phyloP scores from a whole-genome alignment of 2,797 vertebrate genomes.

The Delichon dasypus region DNA sequence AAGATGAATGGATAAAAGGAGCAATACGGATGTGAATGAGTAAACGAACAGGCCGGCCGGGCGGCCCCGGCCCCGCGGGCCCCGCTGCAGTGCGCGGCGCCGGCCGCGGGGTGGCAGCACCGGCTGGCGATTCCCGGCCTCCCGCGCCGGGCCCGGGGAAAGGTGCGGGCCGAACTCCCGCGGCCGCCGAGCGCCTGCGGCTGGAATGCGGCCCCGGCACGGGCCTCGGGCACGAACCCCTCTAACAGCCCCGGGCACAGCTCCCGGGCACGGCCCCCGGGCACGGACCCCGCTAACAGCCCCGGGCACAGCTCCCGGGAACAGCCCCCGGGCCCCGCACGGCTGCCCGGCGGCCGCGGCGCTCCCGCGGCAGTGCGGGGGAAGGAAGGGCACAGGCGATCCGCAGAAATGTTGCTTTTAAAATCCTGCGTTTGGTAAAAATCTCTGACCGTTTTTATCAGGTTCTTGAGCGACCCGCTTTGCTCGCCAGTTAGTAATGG shows the following conservation, averaged over 20 bases:
- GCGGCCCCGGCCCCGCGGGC: background rate
- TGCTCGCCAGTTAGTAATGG: background rate
- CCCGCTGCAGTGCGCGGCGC: conserved; percentile 19
- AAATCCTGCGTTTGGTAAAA: background rate
- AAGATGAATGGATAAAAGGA: background rate
- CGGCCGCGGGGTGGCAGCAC: conserved; percentile 80
- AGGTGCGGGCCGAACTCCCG: conserved; percentile 17
- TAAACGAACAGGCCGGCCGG: background rate
- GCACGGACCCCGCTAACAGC: background rate
- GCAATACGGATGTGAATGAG: accelerated
- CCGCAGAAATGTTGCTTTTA: background rate
- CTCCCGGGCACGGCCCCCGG: background rate
- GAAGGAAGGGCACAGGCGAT: too few species aligned
- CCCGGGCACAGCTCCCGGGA: background rate
- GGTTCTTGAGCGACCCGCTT: background rate
- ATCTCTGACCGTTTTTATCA: accelerated
- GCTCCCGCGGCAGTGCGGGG: background rate
- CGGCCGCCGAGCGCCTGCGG: background rate
- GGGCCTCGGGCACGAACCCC: background rate
- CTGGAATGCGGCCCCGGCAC: background rate
- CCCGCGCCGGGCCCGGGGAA: background rate
- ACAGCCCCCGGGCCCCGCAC: background rate
- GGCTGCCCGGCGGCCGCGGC: background rate
- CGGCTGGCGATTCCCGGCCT: conserved; percentile 56
- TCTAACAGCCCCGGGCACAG: background rate